These are phyloP conservation scores for Neocloeon triangulifer DNA, from an alignment of 1,140 invertebrate species.

Conservation along the genomic window DNA sequence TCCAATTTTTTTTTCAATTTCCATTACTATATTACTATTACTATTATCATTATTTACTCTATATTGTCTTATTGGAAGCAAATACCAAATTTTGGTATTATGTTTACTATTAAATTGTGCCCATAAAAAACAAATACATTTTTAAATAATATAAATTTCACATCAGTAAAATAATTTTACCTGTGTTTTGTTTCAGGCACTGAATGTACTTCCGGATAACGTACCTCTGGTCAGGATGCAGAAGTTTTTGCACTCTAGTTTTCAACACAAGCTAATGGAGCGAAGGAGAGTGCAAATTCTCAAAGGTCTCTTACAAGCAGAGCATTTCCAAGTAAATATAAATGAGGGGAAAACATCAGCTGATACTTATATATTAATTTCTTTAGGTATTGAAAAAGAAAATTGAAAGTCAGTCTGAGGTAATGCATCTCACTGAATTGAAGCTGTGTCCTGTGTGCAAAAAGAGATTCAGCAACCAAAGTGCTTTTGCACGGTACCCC, in stretches of 20 bases:
- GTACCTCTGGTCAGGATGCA: conserved; percentile 47
- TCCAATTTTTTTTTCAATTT: no score
- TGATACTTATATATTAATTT: conserved; percentile 9
- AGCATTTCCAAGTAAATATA: conserved; percentile 38
- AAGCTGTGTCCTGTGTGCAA: conserved; percentile 79
- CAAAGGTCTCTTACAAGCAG: conserved; percentile 59
- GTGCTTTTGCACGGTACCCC: conserved; percentile 77
- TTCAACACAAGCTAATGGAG: conserved; percentile 47
- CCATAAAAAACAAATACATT: neutral
- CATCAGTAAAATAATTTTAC: neutral
- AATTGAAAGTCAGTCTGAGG: conserved; percentile 56
- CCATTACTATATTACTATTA: neutral
- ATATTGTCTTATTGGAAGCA: neutral
- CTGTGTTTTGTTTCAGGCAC: conserved; percentile 22
- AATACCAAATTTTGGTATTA: neutral
- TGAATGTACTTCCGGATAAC: conserved; percentile 50
- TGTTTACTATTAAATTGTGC: neutral
- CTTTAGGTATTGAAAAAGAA: conserved; percentile 50
- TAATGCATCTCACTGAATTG: conserved; percentile 64
- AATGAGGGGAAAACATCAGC: no score
- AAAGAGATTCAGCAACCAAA: conserved; percentile 75
- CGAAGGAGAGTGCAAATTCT: conserved; percentile 50
- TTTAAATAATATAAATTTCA: neutral
- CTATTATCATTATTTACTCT: neutral
- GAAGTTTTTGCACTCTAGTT: conserved; percentile 50